Conservation (phyloP, 2,797 vertebrate genomes). For the Scolopax rusticola region DNA sequence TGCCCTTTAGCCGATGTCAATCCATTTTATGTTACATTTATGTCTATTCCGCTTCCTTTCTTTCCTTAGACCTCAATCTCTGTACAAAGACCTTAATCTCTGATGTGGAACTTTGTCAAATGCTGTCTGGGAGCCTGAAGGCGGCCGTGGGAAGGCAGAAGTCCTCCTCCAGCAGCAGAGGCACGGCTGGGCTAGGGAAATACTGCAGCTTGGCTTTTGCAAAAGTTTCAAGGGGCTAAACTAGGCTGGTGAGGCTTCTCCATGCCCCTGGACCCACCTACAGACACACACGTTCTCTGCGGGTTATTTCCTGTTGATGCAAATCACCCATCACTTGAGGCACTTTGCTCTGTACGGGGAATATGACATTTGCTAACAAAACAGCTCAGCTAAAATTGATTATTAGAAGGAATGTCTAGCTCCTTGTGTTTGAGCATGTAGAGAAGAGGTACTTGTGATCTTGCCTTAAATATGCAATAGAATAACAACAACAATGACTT, state of each 20-base stretch:
- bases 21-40: conserved; percentile 78
- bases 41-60: conserved; percentile 72
- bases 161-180: background rate
- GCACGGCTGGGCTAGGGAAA: background rate
- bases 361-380: background rate
- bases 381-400: background rate
- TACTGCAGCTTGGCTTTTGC: background rate
- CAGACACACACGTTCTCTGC: fast-evolving
- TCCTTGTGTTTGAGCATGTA: fast-evolving
- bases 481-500: background rate
- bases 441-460: background rate
- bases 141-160: background rate
- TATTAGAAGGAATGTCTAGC: background rate
- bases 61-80: conserved; percentile 80
- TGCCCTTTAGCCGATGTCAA: conserved; percentile 80
- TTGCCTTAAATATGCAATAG: background rate
- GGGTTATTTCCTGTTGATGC: background rate
- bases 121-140: conserved; percentile 58
- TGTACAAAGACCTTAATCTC: conserved; percentile 75
- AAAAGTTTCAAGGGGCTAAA: fast-evolving
- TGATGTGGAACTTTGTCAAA: conserved; percentile 79
- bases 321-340: background rate
- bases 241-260: fast-evolving
- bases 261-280: background rate
- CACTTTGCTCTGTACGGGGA: background rate